Base-by-base conservation (phyloP, 2,113 vertebrate genomes). In the Atrichornis clamosus region DNA sequence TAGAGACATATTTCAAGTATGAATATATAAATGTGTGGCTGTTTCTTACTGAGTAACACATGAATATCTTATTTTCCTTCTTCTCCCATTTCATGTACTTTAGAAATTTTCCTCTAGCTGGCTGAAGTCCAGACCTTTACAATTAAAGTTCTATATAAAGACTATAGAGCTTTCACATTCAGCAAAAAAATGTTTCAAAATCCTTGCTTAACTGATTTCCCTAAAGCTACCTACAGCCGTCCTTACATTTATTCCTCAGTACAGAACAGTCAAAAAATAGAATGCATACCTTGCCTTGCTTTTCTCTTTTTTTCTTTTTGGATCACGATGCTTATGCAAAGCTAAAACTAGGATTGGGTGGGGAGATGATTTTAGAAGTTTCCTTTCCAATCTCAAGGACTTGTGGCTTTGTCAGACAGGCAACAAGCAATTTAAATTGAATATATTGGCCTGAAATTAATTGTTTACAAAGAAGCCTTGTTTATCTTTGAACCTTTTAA, bases 271-370 rank as follows among this genome's bases (percentile, higher is more conserved):
- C 7, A 63, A 84, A 93, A 76, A 69, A 18, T 9, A 75, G 28
- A 88, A 60, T 28, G 4, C 6, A 50, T 55, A 37, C 26, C 27
- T 86, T 90, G 26, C 7, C 37, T 64, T 52, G 7, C 7, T 89
- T 73, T 60, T 39, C 23, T 55, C 24, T 52, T 50, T 77, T 73
- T 52, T 33, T 15, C 22, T 39, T 83, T 80, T 76, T 15, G 23
- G 26, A 80, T 72, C 30, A 56, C 2, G 1, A 42, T 42, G 5
- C 3, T 21, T 76, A 39, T 41, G 16, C 21, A 87, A 68, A 73
- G 13, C 5, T 83, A 49, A 81, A 85, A 67, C 9, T 53, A 50
- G 8, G 4, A 1, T 20, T 1, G 1, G 8, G 4, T 39, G 4
- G 7, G 9, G 11, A 67, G 19, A 41, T 32, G 17, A 1, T 70